Base-by-base conservation (phyloP, 2,888 invertebrate genomes). In the Noctua pronuba region DNA sequence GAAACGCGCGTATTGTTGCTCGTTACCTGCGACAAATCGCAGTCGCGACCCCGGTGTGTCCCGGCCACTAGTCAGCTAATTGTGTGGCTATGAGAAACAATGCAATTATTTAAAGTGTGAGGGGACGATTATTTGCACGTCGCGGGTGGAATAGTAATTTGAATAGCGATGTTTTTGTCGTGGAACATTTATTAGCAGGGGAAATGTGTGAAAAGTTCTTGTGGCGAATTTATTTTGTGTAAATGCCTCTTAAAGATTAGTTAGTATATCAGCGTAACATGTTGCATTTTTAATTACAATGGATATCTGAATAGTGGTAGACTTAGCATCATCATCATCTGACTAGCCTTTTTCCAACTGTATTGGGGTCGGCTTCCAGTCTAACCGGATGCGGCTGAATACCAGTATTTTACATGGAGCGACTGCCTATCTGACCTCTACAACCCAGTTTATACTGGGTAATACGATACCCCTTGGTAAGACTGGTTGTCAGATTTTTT, bases 1-100 rank as follows among this genome's bases (percentile, higher is more conserved):
- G 92, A 92, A 93, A 92, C 93, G 93, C 93, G 90, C 89, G 93
- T 91, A 95, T 96, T 96, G 95, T 95, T 93, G 94, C 95, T 95
- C 94, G 95, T 95, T 95, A 95, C 94, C 84, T 84, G 89, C 92
- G 94, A 95, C 94, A 94, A 95, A 90, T 89, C 88, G 88, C 85
- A 85, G 84, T 75, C 82, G 79, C 83, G 87, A 89, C 89, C 88
- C 58, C 85, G 66, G 87, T 88, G 88, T 85, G 90, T 88, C 87
- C 77, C 82, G 64, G 83, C 78, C 88, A 83, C 83, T 82, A 88
- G 82, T 87, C 77, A 80, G 83, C 86, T 88, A 85, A 86, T 86
- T 82, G 85, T 86, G 74, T 75, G 68, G 73, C 83, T 89, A 83
- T 90, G 90, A 82, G 88, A 90, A 90, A 88, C 84, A 83, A 84